Percentiles rank a stretch among this genome's conserved stretches.
These are phyloP conservation scores for Calephelis nemesis DNA, from an alignment of 1,140 invertebrate species.

Conservation along the genomic window DNA sequence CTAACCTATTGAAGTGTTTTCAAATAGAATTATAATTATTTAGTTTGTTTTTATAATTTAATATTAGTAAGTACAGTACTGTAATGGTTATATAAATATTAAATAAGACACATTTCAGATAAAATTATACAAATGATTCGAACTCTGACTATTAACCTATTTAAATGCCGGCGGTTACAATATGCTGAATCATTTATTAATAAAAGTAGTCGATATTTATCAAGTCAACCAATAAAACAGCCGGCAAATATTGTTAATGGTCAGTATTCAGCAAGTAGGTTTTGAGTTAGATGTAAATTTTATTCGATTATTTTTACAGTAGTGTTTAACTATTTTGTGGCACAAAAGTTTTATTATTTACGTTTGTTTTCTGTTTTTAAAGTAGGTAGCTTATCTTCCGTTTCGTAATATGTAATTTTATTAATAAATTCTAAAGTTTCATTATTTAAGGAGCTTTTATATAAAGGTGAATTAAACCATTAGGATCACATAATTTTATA, in stretches of 20 bases:
- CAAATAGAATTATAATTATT: not conserved
- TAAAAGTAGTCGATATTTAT: conserved; percentile 47
- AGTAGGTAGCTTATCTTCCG: too few relatives aligned
- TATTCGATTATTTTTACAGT: too few relatives aligned
- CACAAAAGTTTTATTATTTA: too few relatives aligned
- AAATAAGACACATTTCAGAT: not conserved
- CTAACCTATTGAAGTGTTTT: not conserved
- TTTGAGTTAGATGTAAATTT: too few relatives aligned
- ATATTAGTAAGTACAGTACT: conserved; percentile 37
- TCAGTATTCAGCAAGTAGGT: conserved; percentile 46
- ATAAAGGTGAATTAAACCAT: too few relatives aligned
- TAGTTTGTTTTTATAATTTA: not conserved
- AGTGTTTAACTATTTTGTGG: too few relatives aligned
- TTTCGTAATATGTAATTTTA: too few relatives aligned
- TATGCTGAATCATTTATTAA: conserved; percentile 66
- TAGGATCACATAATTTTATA: not conserved
- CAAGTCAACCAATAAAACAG: conserved; percentile 38
- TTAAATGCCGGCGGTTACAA: conserved; percentile 61
- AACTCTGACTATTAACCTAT: conserved; percentile 63
- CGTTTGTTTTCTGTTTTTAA: too few relatives aligned
- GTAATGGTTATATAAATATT: conserved; percentile 9
- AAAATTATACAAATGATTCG: conserved; percentile 53
- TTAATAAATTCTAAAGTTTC: too few relatives aligned
- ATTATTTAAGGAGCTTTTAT: too few relatives aligned
- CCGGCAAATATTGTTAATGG: conserved; percentile 58